These are phyloP conservation scores for Silurus asotus DNA, from an alignment of 2,113 vertebrate genomes.

Conservation along the genomic window DNA sequence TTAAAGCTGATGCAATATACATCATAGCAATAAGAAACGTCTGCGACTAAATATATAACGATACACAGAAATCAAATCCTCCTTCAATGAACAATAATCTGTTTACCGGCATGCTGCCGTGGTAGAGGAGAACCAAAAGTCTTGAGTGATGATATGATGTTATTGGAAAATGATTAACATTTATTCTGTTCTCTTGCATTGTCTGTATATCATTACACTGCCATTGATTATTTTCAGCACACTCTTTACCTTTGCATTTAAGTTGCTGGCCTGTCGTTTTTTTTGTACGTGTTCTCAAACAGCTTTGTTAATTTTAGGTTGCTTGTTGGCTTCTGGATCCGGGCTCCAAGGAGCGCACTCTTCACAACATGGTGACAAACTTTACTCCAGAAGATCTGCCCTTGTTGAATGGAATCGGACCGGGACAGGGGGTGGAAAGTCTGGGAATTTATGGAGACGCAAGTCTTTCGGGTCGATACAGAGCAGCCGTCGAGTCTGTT, in stretches of 20 bases:
- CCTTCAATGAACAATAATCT: neutral
- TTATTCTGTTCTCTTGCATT: neutral
- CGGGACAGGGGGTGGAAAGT: constrained; percentile 75
- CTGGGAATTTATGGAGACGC: constrained; percentile 71
- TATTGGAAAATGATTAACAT: neutral
- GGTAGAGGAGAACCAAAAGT: neutral
- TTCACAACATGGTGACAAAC: constrained; percentile 88
- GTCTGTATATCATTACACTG: neutral
- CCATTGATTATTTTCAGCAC: neutral
- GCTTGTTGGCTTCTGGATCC: constrained; percentile 93
- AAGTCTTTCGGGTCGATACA: constrained; percentile 80
- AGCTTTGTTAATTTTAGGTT: constrained; percentile 70
- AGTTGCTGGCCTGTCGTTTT: neutral
- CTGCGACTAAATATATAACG: neutral
- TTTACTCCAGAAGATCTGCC: constrained; percentile 82
- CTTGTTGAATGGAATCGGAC: constrained; percentile 80
- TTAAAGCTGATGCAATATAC: neutral
- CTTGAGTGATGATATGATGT: neutral
- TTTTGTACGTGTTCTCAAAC: neutral
- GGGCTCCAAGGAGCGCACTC: constrained; percentile 83
- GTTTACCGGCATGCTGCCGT: neutral
- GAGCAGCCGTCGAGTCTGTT: constrained; percentile 83
- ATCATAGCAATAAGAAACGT: neutral
- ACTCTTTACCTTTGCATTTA: neutral
- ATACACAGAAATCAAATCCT: neutral